Percentiles rank a stretch among this genome's conserved stretches.
These are phyloP conservation scores for Dendronephthya gigantea DNA, from an alignment of 64 coral and sea anemone genomes.

Conservation along the genomic window DNA sequence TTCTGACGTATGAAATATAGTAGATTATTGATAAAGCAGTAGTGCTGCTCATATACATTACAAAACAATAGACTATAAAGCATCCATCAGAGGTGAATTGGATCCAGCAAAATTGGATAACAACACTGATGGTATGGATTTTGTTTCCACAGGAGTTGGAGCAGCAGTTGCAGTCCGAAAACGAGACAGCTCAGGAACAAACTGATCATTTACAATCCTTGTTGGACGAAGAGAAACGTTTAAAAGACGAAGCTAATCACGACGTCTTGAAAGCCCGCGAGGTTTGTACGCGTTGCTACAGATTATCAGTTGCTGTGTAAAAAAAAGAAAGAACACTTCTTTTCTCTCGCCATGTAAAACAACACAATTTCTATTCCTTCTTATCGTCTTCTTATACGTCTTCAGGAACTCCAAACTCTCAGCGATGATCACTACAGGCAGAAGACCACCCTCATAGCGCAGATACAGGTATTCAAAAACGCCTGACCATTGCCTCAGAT, in stretches of 20 bases:
- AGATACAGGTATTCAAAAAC: slow-evolving; percentile 54
- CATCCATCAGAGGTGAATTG: too few species aligned
- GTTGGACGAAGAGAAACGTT: slow-evolving; percentile 66
- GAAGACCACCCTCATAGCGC: slow-evolving; percentile 64
- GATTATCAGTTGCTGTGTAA: too few species aligned
- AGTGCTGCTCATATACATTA: too few species aligned
- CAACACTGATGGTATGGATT: neutral
- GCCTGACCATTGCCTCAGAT: neutral
- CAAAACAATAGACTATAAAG: too few species aligned
- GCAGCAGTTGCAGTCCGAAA: slow-evolving; percentile 75
- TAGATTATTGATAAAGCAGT: too few species aligned
- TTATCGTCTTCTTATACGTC: neutral
- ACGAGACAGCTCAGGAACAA: slow-evolving; percentile 68
- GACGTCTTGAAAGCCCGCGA: slow-evolving; percentile 25
- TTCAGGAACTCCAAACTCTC: slow-evolving; percentile 63
- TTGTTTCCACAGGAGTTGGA: slow-evolving; percentile 56
- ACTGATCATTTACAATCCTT: slow-evolving; percentile 55
- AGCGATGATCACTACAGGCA: slow-evolving; percentile 57
- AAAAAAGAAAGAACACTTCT: too few species aligned
- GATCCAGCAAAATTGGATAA: too few species aligned
- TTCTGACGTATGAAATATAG: too few species aligned
- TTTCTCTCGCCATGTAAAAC: too few species aligned
- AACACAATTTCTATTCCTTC: too few species aligned
- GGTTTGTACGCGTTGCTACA: neutral
- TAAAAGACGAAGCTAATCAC: slow-evolving; percentile 73